Evolutionary conservation across 1,140 invertebrate genomes (phyloP).

Genomic region (Drosophila pseudoananassae): DNA sequence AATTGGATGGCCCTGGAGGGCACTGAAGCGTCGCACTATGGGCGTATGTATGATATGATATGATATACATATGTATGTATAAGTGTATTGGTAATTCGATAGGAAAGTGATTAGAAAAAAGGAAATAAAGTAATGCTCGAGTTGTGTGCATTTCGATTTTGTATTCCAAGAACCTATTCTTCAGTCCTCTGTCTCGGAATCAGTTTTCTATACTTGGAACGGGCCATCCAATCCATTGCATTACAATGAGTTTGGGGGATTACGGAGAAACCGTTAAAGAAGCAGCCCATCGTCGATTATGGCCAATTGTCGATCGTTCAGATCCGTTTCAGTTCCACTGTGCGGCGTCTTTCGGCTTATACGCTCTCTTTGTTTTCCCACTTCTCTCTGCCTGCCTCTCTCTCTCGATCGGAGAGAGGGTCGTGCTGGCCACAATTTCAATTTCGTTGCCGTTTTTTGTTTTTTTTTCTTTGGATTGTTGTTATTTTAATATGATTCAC

Average conservation of each 20-base stretch:
- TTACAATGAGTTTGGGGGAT: slow-evolving; percentile 29
- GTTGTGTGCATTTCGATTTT: slow-evolving; percentile 30
- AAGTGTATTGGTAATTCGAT: background rate
- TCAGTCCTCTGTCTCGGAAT: slow-evolving; percentile 35
- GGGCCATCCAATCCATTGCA: slow-evolving; percentile 24
- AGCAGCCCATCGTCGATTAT: slow-evolving; percentile 20
- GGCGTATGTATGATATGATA: slow-evolving; percentile 9
- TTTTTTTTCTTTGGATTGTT: slow-evolving; percentile 26
- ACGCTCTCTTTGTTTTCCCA: slow-evolving; percentile 12
- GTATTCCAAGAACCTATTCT: slow-evolving; percentile 28
- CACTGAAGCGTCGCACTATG: slow-evolving; percentile 65
- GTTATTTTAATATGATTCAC: slow-evolving; percentile 77
- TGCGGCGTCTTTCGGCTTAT: slow-evolving; percentile 17
- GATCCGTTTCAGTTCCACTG: slow-evolving; percentile 35
- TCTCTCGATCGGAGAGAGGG: background rate
- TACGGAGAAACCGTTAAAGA: slow-evolving; percentile 26
- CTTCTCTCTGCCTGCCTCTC: background rate
- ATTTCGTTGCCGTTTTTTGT: slow-evolving; percentile 65
- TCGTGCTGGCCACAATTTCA: slow-evolving; percentile 67
- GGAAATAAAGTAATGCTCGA: slow-evolving; percentile 7
- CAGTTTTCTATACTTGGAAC: slow-evolving; percentile 48
- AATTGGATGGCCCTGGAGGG: slow-evolving; percentile 59
- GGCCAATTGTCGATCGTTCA: slow-evolving; percentile 8
- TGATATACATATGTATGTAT: no score
- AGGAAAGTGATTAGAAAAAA: slow-evolving; percentile 31